Evolutionary conservation across 2,113 vertebrate genomes (phyloP).

Genomic region (Pomatostomus ruficeps): DNA sequence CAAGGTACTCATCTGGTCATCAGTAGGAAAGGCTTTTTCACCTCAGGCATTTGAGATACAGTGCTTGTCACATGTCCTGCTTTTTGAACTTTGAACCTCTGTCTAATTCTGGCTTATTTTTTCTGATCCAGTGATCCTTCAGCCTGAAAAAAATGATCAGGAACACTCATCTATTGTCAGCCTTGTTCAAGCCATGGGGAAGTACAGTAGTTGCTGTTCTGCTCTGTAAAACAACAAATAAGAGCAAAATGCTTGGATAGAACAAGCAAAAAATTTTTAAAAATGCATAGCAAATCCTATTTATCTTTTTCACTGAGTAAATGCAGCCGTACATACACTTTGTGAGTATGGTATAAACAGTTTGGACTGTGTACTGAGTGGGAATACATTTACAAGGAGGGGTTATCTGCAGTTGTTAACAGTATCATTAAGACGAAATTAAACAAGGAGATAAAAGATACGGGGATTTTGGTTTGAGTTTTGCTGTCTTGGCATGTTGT

Average conservation of each 20-base stretch:
- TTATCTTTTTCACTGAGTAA: not conserved
- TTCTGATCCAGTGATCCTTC: not conserved
- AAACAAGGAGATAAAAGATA: not conserved
- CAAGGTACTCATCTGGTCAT: not conserved
- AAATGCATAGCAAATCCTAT: not conserved
- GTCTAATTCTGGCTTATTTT: conserved; percentile 43
- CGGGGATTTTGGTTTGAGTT: not conserved
- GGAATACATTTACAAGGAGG: not conserved
- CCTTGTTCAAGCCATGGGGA: not conserved
- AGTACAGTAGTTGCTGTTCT: not conserved
- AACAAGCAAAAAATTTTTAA: not conserved
- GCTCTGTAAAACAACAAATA: not conserved
- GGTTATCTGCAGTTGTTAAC: not conserved
- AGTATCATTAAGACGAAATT: not conserved
- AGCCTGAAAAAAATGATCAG: not conserved
- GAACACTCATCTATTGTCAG: not conserved
- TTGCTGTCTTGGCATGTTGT: not conserved
- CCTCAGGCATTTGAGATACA: not conserved
- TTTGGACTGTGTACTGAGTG: not conserved
- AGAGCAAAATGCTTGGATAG: not conserved
- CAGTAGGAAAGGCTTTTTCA: not conserved
- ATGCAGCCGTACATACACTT: not conserved
- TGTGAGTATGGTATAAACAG: not conserved
- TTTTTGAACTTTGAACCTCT: conserved; percentile 1
- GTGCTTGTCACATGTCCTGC: not conserved